A percentile compares a stretch with the other conserved stretches of the same genome.
phyloP scores from a whole-genome alignment of 2,888 invertebrate species.

The Heteromurus nitidus region DNA sequence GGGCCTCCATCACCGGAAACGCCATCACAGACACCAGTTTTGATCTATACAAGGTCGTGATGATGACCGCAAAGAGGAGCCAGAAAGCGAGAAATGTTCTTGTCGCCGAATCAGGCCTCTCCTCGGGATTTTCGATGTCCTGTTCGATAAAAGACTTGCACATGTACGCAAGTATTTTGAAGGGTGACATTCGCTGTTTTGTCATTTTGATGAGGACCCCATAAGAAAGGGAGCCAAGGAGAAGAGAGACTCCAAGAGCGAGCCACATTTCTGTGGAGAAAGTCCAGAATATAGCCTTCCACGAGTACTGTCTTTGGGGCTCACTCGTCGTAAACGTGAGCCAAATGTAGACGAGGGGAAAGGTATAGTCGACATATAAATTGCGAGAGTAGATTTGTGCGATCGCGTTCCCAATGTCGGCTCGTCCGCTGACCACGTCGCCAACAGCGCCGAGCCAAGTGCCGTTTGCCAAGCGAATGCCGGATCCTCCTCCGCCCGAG shows the following conservation, averaged over 20 bases:
- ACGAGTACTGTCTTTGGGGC: conserved; percentile 24
- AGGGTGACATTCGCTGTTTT: not conserved
- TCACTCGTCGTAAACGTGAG: conserved; percentile 65
- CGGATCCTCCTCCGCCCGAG: conserved; percentile 11
- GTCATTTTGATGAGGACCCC: not conserved
- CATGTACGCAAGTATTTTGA: not conserved
- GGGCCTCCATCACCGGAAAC: conserved; percentile 50
- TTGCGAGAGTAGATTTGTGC: conserved; percentile 19
- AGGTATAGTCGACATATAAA: conserved; percentile 30
- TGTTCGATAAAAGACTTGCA: conserved; percentile 20
- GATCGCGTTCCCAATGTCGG: conserved; percentile 28
- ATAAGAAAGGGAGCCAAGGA: not conserved
- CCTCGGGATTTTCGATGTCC: not conserved
- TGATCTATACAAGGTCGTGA: conserved; percentile 62
- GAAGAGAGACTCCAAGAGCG: not conserved
- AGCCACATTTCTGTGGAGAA: conserved; percentile 23
- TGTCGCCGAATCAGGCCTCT: not conserved
- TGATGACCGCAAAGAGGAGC: conserved; percentile 44
- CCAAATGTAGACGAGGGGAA: conserved; percentile 37
- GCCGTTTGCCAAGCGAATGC: conserved; percentile 28
- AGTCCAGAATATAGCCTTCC: conserved; percentile 39
- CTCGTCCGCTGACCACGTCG: not conserved
- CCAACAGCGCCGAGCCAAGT: conserved; percentile 33
- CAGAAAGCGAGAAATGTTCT: conserved; percentile 40
- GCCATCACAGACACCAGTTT: conserved; percentile 61